Percentiles rank a stretch among this genome's conserved stretches.
Conservation (phyloP, 2,888 invertebrate species). For the Globia sparganii region DNA sequence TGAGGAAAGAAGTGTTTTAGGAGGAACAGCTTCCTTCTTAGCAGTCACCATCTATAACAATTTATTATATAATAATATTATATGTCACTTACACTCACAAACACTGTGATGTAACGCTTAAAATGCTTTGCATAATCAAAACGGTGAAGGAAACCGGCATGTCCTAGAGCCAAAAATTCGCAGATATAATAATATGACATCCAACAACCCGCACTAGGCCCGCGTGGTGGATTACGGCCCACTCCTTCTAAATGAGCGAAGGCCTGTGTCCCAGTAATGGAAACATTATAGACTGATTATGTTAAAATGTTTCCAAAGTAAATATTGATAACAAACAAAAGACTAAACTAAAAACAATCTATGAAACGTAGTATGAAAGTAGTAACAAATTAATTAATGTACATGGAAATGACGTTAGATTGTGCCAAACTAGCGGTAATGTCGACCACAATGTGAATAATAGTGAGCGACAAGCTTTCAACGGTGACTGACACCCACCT, state of each 20-base stretch:
- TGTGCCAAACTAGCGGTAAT: neutral
- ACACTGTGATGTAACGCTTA: no score
- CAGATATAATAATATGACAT: no score
- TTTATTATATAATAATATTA: no score
- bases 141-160: no score
- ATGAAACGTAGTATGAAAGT: neutral
- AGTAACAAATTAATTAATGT: constrained; percentile 26
- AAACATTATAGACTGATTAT: no score
- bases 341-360: neutral
- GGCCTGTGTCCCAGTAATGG: no score
- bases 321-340: neutral
- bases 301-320: neutral
- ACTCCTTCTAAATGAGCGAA: no score
- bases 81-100: no score
- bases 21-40: neutral
- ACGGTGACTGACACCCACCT: constrained; percentile 31
- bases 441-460: constrained; percentile 43
- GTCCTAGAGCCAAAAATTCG: no score
- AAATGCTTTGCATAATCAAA: neutral
- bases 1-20: neutral
- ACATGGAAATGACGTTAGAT: constrained; percentile 25
- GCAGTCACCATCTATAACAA: neutral
- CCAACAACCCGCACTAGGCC: no score
- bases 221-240: no score
- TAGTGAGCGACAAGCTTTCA: constrained; percentile 51